Evolutionary conservation across 2,113 vertebrate genomes (phyloP).

Genomic region (Hyperopisus bebe): DNA sequence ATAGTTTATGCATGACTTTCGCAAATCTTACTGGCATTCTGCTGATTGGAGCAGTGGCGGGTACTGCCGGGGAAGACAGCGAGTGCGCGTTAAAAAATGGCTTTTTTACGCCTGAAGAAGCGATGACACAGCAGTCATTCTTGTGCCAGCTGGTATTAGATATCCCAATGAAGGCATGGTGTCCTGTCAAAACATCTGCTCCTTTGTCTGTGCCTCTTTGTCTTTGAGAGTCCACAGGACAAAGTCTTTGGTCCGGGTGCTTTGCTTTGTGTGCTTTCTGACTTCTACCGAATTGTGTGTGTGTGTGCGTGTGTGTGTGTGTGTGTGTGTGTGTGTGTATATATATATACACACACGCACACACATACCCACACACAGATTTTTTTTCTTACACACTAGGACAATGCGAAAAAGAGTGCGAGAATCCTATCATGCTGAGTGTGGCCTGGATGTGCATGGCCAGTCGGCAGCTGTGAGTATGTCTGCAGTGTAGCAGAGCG

Average conservation of each 20-base stretch:
- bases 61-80: neutral
- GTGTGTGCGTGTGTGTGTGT: neutral
- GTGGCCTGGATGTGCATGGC: neutral
- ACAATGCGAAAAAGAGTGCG: neutral
- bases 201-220: neutral
- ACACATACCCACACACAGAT: neutral
- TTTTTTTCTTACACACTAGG: neutral
- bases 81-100: slow-evolving; percentile 12
- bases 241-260: neutral
- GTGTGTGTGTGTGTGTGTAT: too few relatives aligned
- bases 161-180: slow-evolving; percentile 2
- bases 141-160: slow-evolving; percentile 13
- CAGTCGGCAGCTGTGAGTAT: neutral
- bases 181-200: slow-evolving; percentile 18
- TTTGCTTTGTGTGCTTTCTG: neutral
- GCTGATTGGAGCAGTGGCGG: neutral
- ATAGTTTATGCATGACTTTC: slow-evolving; percentile 23
- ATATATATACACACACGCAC: too few relatives aligned
- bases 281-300: neutral
- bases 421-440: neutral
- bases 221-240: slow-evolving; percentile 8
- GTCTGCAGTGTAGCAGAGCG: neutral
- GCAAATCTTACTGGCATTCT: slow-evolving; percentile 13
- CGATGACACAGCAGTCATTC: slow-evolving; percentile 19
- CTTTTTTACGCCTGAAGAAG: slow-evolving; percentile 14